Evolutionary conservation across 2,113 vertebrate genomes (phyloP).

Genomic region (Leptosomus discolor): DNA sequence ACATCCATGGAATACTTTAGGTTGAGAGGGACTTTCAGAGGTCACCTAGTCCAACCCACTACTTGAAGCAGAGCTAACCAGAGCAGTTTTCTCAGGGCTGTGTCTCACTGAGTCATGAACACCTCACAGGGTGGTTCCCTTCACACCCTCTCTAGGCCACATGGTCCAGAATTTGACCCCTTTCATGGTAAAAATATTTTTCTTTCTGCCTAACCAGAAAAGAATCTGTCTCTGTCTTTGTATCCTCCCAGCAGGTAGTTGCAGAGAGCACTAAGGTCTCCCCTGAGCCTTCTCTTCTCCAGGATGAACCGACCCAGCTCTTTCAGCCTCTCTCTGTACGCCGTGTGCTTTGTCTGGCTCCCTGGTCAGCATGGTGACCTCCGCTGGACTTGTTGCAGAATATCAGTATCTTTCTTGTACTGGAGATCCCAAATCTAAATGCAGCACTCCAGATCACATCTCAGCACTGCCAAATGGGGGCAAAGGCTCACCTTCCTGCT

Average conservation of each 20-base stretch:
- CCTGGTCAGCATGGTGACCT: neutral
- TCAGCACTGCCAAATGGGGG: neutral
- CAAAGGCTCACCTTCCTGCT: neutral
- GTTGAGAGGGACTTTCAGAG: neutral
- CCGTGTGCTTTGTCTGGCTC: rapidly evolving
- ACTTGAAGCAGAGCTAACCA: neutral
- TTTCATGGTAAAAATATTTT: neutral
- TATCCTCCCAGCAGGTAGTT: neutral
- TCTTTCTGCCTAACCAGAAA: neutral
- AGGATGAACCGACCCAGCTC: neutral
- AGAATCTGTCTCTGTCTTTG: neutral
- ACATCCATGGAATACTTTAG: neutral
- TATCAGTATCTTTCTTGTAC: neutral
- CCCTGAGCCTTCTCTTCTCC: neutral
- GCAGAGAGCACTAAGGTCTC: neutral
- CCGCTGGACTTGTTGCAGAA: rapidly evolving
- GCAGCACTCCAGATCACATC: neutral
- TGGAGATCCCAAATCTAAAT: neutral
- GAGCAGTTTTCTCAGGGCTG: neutral
- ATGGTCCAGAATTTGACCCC: rapidly evolving
- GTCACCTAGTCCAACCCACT: neutral
- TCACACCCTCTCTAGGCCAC: rapidly evolving
- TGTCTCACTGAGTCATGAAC: neutral
- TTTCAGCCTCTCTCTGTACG: neutral
- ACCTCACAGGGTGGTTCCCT: neutral